phyloP scores from a whole-genome alignment of 2,797 vertebrate species.

The Ctenopoma multispine region DNA sequence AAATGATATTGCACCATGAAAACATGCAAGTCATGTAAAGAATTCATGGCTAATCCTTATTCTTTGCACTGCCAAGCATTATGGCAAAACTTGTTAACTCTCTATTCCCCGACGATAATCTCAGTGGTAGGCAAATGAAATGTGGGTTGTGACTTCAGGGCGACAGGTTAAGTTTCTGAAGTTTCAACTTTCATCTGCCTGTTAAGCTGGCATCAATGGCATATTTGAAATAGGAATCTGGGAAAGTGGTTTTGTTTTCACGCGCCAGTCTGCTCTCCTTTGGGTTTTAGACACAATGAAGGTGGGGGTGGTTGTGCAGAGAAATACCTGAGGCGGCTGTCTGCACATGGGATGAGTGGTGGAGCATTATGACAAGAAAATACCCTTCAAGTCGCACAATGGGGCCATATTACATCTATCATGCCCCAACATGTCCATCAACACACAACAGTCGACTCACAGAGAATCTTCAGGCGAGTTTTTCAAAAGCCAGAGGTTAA shows the following conservation, averaged over 20 bases:
- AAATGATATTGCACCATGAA: constrained; percentile 36
- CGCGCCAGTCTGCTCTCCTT: constrained; percentile 45
- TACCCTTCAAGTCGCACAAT: constrained; percentile 61
- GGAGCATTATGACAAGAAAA: constrained; percentile 69
- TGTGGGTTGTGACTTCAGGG: constrained; percentile 71
- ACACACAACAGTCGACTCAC: constrained; percentile 22
- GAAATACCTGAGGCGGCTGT: constrained; percentile 77
- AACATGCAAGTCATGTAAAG: constrained; percentile 56
- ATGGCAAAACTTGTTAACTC: constrained; percentile 60
- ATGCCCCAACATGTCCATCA: constrained; percentile 61
- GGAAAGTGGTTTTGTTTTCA: constrained; percentile 70
- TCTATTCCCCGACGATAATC: constrained; percentile 56
- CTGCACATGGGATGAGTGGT: constrained; percentile 61
- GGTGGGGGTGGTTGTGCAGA: constrained; percentile 49
- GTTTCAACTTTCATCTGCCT: constrained; percentile 71
- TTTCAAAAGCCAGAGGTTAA: constrained; percentile 27
- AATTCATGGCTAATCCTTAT: constrained; percentile 69
- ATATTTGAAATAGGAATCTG: constrained; percentile 78
- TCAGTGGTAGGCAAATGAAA: constrained; percentile 54
- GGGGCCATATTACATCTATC: constrained; percentile 66
- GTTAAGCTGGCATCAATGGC: constrained; percentile 54
- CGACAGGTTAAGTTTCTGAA: constrained; percentile 71
- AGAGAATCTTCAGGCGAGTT: constrained; percentile 18
- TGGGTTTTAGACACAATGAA: constrained; percentile 64
- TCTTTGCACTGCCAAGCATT: constrained; percentile 59